These are phyloP conservation scores for Campylorhamphus procurvoides DNA, from an alignment of 2,113 vertebrate genomes.

Conservation along the genomic window DNA sequence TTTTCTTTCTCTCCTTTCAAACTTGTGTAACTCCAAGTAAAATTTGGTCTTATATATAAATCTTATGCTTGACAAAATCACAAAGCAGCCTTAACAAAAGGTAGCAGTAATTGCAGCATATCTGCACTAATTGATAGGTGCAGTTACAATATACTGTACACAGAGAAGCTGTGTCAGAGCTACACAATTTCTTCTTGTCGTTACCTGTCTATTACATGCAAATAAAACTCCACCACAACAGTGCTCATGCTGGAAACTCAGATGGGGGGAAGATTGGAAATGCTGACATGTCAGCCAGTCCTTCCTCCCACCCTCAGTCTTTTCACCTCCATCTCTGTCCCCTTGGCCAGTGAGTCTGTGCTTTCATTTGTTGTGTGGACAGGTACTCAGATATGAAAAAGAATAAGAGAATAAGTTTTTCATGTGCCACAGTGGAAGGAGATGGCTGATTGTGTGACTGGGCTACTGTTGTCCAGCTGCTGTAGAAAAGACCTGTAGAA, in stretches of 20 bases:
- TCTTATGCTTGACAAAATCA: background rate
- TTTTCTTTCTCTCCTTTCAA: background rate
- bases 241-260: background rate
- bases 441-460: background rate
- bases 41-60: background rate
- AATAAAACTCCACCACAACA: background rate
- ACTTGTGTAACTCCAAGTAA: background rate
- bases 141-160: background rate
- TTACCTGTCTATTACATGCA: background rate
- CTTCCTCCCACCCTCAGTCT: background rate
- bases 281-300: rapidly evolving
- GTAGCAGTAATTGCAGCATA: background rate
- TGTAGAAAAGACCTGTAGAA: background rate
- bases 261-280: background rate
- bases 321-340: background rate
- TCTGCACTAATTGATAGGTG: background rate
- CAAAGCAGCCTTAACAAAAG: background rate
- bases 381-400: background rate
- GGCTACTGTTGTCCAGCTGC: background rate
- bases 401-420: background rate
- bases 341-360: background rate
- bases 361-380: background rate
- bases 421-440: background rate
- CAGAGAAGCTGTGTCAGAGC: background rate
- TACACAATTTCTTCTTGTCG: background rate